Conservation (phyloP, 2,113 vertebrate species). For the Cyphomyrus discorhynchus region DNA sequence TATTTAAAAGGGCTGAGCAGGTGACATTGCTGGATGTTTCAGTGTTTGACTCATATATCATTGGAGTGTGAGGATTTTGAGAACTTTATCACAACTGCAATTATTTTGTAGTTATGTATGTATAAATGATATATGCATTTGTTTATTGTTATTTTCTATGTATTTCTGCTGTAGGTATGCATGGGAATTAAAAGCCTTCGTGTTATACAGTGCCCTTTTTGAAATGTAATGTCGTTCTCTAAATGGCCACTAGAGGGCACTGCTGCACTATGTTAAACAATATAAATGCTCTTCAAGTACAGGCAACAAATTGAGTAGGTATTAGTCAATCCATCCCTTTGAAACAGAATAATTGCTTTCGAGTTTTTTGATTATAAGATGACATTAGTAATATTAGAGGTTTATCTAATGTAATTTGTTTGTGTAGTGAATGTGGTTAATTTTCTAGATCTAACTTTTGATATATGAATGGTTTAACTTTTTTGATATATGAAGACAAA, state of each 20-base stretch:
- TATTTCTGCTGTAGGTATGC: not conserved
- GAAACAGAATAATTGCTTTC: not conserved
- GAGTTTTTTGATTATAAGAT: not conserved
- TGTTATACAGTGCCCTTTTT: not conserved
- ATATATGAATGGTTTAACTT: not conserved
- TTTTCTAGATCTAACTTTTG: not conserved
- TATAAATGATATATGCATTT: not conserved
- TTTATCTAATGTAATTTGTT: not conserved
- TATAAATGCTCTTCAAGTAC: not conserved
- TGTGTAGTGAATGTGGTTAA: not conserved
- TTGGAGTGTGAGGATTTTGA: not conserved
- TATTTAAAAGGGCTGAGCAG: not conserved
- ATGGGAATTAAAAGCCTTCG: not conserved
- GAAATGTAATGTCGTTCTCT: constrained; percentile 29
- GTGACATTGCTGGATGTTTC: not conserved
- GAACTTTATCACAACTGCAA: not conserved
- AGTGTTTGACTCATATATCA: not conserved
- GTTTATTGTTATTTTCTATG: not conserved
- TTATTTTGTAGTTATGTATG: not conserved
- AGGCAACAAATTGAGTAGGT: not conserved
- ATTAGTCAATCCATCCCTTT: not conserved
- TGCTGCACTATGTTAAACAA: constrained; percentile 54
- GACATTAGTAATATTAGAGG: not conserved
- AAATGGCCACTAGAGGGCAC: constrained; percentile 62
- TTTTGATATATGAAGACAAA: not conserved